phyloP scores from a whole-genome alignment of 2,797 vertebrate genomes.

The Pelodytes ibericus region DNA sequence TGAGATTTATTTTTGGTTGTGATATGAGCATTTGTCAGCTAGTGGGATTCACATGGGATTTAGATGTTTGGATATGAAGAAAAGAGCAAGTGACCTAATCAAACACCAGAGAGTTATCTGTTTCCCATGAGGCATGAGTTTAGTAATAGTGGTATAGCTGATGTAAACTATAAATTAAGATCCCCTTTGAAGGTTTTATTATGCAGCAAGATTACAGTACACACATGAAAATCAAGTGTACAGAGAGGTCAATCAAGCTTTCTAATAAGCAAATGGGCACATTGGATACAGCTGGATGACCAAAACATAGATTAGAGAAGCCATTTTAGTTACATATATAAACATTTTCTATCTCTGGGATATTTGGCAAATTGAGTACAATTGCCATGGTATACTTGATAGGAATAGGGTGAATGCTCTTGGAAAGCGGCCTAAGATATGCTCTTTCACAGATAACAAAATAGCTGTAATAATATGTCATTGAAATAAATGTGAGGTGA shows the following conservation, averaged over 20 bases:
- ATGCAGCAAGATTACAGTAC: constrained; percentile 37
- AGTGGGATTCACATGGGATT: constrained; percentile 37
- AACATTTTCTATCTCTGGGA: constrained; percentile 2
- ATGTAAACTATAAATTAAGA: constrained; percentile 43
- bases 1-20: constrained; percentile 31
- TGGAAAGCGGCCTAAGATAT: too few species aligned
- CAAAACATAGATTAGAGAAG: constrained; percentile 1
- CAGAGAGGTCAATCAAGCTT: constrained; percentile 36
- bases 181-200: constrained; percentile 44
- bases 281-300: not conserved
- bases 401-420: too few species aligned
- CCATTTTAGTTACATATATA: not conserved
- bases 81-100: constrained; percentile 47
- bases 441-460: too few species aligned
- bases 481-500: too few species aligned
- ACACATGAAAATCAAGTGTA: constrained; percentile 48
- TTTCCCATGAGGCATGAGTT: constrained; percentile 31
- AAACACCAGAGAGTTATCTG: constrained; percentile 39
- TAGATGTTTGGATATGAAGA: constrained; percentile 38
- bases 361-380: not conserved
- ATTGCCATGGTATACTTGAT: too few species aligned
- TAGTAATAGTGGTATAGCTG: constrained; percentile 29
- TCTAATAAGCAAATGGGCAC: constrained; percentile 29
- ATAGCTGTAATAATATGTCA: too few species aligned
- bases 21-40: constrained; percentile 43